Evolutionary conservation across 2,888 invertebrate genomes (phyloP).

Genomic region (Eupithecia inturbata): DNA sequence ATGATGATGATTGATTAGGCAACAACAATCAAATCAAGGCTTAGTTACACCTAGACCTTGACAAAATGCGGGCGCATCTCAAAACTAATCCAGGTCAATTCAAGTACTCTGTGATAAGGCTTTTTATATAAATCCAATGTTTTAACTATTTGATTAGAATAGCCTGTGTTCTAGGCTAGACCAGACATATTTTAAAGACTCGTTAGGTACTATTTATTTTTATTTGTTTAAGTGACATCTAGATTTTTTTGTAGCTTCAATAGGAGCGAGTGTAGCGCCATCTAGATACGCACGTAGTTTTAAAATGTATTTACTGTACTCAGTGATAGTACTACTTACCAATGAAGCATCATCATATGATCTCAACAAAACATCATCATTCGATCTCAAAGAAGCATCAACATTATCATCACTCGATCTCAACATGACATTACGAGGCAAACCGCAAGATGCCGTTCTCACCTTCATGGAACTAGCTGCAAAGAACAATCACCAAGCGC

Average conservation of each 20-base stretch:
- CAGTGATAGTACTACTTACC: not conserved
- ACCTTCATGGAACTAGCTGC: conserved; percentile 44
- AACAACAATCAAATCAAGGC: not conserved
- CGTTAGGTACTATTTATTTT: not conserved
- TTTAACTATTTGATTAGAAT: conserved; percentile 9
- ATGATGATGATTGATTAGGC: no score
- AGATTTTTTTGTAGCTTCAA: not conserved
- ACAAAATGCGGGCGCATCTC: conserved; percentile 32
- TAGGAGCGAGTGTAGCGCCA: not conserved
- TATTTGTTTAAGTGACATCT: not conserved
- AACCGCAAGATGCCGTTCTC: conserved; percentile 34
- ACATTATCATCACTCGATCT: conserved; percentile 8
- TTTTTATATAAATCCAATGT: conserved; percentile 24
- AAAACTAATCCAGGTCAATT: conserved; percentile 20
- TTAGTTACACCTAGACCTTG: conserved; percentile 34
- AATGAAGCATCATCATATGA: not conserved
- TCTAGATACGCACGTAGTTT: conserved; percentile 3
- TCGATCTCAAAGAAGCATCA: not conserved
- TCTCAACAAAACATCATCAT: not conserved
- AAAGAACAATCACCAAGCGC: conserved; percentile 42
- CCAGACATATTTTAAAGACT: not conserved
- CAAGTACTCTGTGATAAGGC: conserved; percentile 16
- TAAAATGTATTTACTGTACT: conserved; percentile 16
- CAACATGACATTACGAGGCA: conserved; percentile 18
- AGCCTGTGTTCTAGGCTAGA: not conserved